Conservation (phyloP, 2,797 vertebrate genomes). For the Siniperca undulata region DNA sequence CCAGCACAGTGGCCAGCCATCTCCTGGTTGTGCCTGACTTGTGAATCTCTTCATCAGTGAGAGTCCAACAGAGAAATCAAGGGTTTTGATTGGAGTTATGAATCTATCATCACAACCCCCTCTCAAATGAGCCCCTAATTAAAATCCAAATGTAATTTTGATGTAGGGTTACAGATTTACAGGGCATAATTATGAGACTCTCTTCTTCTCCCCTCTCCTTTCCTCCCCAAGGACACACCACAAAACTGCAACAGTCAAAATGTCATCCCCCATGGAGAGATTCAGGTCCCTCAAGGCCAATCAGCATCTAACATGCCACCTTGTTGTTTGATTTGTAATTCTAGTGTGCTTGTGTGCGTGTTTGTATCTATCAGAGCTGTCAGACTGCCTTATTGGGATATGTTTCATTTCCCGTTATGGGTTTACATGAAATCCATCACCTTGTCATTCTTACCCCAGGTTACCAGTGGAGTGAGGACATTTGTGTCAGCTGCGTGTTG, state of each 20-base stretch:
- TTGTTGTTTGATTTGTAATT: constrained; percentile 37
- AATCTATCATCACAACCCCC: constrained; percentile 41
- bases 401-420: constrained; percentile 18
- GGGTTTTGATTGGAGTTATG: constrained; percentile 44
- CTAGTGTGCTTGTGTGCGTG: not conserved
- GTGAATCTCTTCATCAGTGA: constrained; percentile 52
- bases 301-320: constrained; percentile 22
- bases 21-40: constrained; percentile 42
- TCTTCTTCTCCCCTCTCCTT: not conserved
- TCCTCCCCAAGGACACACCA: constrained; percentile 6
- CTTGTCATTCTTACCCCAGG: not conserved
- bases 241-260: constrained; percentile 16
- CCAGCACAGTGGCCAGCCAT: constrained; percentile 3
- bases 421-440: constrained; percentile 23
- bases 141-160: constrained; percentile 61
- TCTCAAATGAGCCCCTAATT: constrained; percentile 50
- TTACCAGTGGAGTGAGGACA: not conserved
- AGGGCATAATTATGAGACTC: not conserved
- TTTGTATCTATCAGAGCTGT: constrained; percentile 19
- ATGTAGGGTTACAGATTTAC: not conserved
- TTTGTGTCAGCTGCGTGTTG: constrained; percentile 4
- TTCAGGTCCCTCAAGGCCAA: constrained; percentile 17
- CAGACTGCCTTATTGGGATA: constrained; percentile 4
- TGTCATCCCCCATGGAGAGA: not conserved
- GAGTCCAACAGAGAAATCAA: constrained; percentile 58